Percentiles rank a stretch among this genome's conserved stretches.
Evolutionary conservation across 2,797 vertebrate genomes (phyloP).

Genomic region (Threskiornis aethiopicus): DNA sequence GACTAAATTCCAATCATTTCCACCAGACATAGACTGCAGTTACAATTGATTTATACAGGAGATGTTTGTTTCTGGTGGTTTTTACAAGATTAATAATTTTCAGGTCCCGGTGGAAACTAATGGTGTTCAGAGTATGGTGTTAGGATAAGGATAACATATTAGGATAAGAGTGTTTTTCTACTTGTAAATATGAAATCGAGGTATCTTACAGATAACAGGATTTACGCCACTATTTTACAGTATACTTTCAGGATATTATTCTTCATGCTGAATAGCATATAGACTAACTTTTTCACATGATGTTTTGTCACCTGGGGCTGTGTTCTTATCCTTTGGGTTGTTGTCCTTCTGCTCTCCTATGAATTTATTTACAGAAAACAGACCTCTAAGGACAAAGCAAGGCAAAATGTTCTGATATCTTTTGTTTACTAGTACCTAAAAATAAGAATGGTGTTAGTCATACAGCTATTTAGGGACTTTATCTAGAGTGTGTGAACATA

Average conservation of each 20-base stretch:
- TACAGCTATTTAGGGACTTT: neutral
- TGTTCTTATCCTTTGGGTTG: neutral
- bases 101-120: neutral
- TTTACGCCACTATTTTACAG: neutral
- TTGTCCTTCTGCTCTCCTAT: neutral
- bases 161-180: neutral
- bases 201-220: neutral
- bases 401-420: neutral
- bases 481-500: neutral
- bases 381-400: neutral
- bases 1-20: neutral
- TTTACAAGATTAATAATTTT: neutral
- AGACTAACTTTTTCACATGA: neutral
- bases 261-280: neutral
- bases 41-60: neutral
- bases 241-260: neutral
- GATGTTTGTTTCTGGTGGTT: neutral
- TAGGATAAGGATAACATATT: neutral
- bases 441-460: neutral
- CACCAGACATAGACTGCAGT: neutral
- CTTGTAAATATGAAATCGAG: neutral
- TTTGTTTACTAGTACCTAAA: neutral
- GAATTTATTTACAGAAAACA: constrained; percentile 4
- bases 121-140: neutral
- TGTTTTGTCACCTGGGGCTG: neutral